A percentile compares a stretch with the other conserved stretches of the same genome.
Conservation (phyloP, 2,888 invertebrate species). For the Celastrina argiolus region DNA sequence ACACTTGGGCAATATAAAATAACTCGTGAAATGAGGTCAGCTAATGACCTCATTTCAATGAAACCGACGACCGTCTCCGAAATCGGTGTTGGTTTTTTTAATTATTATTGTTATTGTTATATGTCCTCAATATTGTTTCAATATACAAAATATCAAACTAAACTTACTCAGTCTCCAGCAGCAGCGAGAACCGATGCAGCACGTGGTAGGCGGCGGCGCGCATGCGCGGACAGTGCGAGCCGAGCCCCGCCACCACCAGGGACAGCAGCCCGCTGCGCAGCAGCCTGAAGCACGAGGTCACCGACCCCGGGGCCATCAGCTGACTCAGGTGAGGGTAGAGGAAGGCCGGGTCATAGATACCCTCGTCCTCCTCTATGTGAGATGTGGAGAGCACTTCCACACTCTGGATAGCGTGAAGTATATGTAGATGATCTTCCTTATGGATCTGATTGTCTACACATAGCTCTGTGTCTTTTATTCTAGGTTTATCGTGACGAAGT, state of each 20-base stretch:
- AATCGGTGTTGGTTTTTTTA: too few relatives aligned
- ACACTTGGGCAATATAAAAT: too few relatives aligned
- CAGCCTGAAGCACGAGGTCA: constrained; percentile 84
- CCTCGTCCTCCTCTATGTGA: constrained; percentile 46
- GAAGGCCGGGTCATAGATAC: constrained; percentile 89
- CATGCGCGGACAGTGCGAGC: constrained; percentile 81
- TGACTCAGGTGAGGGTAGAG: constrained; percentile 86
- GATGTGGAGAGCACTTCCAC: constrained; percentile 45
- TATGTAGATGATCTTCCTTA: constrained; percentile 43
- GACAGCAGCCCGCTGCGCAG: constrained; percentile 84
- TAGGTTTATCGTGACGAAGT: constrained; percentile 43
- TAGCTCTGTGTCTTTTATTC: constrained; percentile 47
- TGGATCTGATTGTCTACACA: constrained; percentile 41
- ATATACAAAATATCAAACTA: neutral
- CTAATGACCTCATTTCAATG: too few relatives aligned
- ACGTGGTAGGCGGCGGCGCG: constrained; percentile 86
- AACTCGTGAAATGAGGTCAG: too few relatives aligned
- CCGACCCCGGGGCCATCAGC: constrained; percentile 85
- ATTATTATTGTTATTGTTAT: too few relatives aligned
- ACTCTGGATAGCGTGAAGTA: constrained; percentile 38
- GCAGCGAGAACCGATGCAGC: constrained; percentile 84
- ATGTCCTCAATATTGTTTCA: too few relatives aligned
- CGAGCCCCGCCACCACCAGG: constrained; percentile 83
- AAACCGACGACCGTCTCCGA: too few relatives aligned
- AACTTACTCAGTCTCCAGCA: constrained; percentile 83